These are phyloP conservation scores for Shinisaurus crocodilurus DNA, from an alignment of 2,113 vertebrate species.

Conservation along the genomic window DNA sequence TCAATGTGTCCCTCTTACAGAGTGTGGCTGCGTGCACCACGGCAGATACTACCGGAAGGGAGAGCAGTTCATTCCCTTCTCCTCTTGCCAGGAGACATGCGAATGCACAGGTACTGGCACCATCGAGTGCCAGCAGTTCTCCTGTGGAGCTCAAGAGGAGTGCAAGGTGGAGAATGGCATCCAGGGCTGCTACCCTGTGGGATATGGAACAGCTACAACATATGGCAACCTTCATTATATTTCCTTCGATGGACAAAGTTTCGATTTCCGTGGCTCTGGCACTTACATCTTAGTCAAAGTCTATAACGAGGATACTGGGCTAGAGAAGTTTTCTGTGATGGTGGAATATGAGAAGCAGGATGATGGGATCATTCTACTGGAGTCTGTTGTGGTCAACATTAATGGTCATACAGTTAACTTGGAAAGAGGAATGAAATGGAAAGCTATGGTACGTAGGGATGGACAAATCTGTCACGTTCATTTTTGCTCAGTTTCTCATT, in stretches of 20 bases:
- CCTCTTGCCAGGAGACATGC: slow-evolving; percentile 75
- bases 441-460: slow-evolving; percentile 50
- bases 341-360: slow-evolving; percentile 65
- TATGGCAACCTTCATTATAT: slow-evolving; percentile 75
- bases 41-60: slow-evolving; percentile 69
- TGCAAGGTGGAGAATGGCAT: slow-evolving; percentile 60
- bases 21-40: slow-evolving; percentile 78
- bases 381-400: slow-evolving; percentile 9
- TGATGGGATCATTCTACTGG: neutral
- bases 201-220: slow-evolving; percentile 65
- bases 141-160: slow-evolving; percentile 67
- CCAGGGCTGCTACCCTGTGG: slow-evolving; percentile 57
- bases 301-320: neutral
- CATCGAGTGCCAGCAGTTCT: slow-evolving; percentile 57
- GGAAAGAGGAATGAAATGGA: slow-evolving; percentile 48
- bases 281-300: slow-evolving; percentile 69
- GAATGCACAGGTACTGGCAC: slow-evolving; percentile 53
- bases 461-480: neutral
- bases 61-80: slow-evolving; percentile 54
- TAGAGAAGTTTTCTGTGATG: slow-evolving; percentile 74
- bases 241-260: slow-evolving; percentile 74
- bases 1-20: slow-evolving; percentile 62
- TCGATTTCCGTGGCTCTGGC: slow-evolving; percentile 77
- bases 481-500: neutral
- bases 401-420: neutral